These are phyloP conservation scores for Stichodactyla mertensii DNA, from an alignment of 64 coral and sea anemone species.

Conservation along the genomic window DNA sequence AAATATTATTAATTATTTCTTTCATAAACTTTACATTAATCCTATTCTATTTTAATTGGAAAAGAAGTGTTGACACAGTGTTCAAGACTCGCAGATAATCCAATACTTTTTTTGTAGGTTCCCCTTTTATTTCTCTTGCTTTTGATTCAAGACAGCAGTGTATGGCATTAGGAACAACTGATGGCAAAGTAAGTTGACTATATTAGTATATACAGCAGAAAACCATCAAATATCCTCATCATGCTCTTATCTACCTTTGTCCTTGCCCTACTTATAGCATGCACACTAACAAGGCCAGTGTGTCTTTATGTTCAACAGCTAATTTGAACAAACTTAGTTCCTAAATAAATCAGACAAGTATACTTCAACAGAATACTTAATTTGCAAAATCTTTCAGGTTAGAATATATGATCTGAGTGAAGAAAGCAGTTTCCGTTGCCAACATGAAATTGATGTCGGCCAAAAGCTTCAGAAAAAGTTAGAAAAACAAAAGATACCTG, in stretches of 20 bases:
- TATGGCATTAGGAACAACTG: conserved; percentile 73
- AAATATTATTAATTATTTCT: neutral
- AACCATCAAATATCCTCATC: neutral
- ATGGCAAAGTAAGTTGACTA: conserved; percentile 70
- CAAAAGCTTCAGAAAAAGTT: conserved; percentile 35
- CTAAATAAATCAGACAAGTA: neutral
- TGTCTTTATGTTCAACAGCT: too few relatives aligned
- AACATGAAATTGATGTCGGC: conserved; percentile 52
- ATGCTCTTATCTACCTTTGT: neutral
- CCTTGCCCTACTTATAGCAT: too few relatives aligned
- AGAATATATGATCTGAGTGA: conserved; percentile 59
- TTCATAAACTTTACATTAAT: too few relatives aligned
- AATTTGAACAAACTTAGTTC: neutral
- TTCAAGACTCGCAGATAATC: too few relatives aligned
- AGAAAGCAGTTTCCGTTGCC: conserved; percentile 53
- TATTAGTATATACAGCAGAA: neutral
- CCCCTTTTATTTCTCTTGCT: conserved; percentile 86
- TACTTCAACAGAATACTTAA: neutral
- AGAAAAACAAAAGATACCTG: neutral
- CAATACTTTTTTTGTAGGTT: conserved; percentile 27
- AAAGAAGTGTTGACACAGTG: too few relatives aligned
- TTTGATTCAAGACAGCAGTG: conserved; percentile 57
- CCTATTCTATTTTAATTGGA: too few relatives aligned
- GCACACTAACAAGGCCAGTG: too few relatives aligned
- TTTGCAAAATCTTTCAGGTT: conserved; percentile 24